Evolutionary conservation across 92 coral and sea anemone species (phyloP).

Genomic region (Scolanthus callimorphus): DNA sequence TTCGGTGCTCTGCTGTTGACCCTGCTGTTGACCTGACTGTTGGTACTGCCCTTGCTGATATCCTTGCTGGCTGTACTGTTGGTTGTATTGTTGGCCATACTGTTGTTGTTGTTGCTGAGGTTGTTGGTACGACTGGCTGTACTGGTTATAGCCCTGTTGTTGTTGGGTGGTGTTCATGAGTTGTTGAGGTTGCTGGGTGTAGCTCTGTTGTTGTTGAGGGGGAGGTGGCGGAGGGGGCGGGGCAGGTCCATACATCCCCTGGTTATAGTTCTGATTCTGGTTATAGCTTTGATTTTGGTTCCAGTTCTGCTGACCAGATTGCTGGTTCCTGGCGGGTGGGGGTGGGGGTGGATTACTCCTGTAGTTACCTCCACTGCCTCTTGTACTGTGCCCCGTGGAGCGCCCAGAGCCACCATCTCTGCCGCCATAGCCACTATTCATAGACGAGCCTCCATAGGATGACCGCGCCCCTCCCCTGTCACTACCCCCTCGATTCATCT

Average conservation of each 20-base stretch:
- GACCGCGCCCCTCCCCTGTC: slow-evolving; percentile 3
- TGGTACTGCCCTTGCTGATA: slow-evolving; percentile 29
- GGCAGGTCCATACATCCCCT: slow-evolving; percentile 31
- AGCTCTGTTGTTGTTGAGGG: slow-evolving; percentile 54
- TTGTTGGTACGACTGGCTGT: slow-evolving; percentile 42
- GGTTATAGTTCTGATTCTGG: slow-evolving; percentile 16
- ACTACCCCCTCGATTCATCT: slow-evolving; percentile 10
- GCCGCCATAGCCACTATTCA: slow-evolving; percentile 38
- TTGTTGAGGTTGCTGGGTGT: slow-evolving; percentile 52
- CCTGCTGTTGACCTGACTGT: slow-evolving; percentile 53
- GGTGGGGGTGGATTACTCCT: slow-evolving; percentile 33
- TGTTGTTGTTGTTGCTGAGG: slow-evolving; percentile 41
- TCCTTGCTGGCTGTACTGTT: slow-evolving; percentile 15
- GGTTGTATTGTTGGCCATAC: slow-evolving; percentile 37
- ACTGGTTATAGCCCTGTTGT: slow-evolving; percentile 24
- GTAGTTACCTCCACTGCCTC: slow-evolving; percentile 21
- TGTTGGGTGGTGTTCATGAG: slow-evolving; percentile 37
- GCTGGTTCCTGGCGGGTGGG: slow-evolving; percentile 43
- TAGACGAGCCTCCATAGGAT: slow-evolving; percentile 15
- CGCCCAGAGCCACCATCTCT: slow-evolving; percentile 55
- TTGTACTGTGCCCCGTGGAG: slow-evolving; percentile 28
- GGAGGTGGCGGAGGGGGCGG: slow-evolving; percentile 70
- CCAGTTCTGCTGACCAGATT: slow-evolving; percentile 20
- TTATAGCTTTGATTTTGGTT: slow-evolving; percentile 36
- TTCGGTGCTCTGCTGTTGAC: slow-evolving; percentile 21